These are phyloP conservation scores for Andrena marginata DNA, from an alignment of 2,888 invertebrate species.

Conservation along the genomic window DNA sequence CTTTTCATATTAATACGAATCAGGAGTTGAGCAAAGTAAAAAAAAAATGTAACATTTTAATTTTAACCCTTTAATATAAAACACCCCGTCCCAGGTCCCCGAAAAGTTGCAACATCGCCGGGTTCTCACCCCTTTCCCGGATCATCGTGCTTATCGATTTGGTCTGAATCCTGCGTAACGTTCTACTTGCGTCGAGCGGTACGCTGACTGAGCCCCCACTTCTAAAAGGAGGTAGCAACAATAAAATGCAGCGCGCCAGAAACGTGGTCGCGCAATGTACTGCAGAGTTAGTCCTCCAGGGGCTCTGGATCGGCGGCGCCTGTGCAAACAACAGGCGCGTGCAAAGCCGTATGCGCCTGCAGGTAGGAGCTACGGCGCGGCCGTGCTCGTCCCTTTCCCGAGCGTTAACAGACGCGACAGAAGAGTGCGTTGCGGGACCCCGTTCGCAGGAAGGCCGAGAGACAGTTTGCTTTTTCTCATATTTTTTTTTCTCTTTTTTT, in stretches of 20 bases:
- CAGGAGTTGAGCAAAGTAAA: too few relatives aligned
- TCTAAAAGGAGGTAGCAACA: slow-evolving; percentile 63
- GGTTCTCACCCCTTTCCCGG: neutral
- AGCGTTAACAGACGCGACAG: neutral
- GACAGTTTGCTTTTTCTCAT: slow-evolving; percentile 16
- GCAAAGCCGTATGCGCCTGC: neutral
- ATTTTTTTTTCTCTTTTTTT: slow-evolving; percentile 50
- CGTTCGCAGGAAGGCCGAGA: slow-evolving; percentile 54
- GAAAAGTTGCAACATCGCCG: neutral
- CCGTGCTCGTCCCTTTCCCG: neutral
- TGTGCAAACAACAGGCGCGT: slow-evolving; percentile 42
- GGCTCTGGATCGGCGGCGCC: slow-evolving; percentile 31
- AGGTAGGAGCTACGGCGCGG: neutral
- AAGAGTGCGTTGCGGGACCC: slow-evolving; percentile 63
- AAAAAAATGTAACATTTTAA: too few relatives aligned
- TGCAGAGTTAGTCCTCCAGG: slow-evolving; percentile 33
- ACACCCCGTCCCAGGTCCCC: neutral
- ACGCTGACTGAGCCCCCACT: slow-evolving; percentile 26
- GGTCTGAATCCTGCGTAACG: neutral
- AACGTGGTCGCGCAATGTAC: slow-evolving; percentile 71
- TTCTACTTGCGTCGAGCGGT: slow-evolving; percentile 4
- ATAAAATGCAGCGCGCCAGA: slow-evolving; percentile 66
- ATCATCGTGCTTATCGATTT: slow-evolving; percentile 25
- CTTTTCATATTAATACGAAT: too few relatives aligned
- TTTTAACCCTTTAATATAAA: too few relatives aligned